phyloP scores from a whole-genome alignment of 2,888 invertebrate genomes.

The Eupithecia centaureata region DNA sequence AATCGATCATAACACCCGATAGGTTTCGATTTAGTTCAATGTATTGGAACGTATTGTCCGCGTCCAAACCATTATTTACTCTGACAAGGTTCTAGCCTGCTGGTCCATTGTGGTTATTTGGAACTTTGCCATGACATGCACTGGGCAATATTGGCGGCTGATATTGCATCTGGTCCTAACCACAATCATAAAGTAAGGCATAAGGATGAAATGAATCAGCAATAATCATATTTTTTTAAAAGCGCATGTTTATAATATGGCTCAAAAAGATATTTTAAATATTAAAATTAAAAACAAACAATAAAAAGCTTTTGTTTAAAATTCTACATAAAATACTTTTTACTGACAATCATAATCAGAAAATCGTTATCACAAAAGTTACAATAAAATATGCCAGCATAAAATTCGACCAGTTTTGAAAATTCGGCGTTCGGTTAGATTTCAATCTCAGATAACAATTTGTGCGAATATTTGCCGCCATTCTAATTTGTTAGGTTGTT shows the following conservation, averaged over 20 bases:
- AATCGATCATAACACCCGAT: constrained; percentile 34
- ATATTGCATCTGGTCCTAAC: constrained; percentile 48
- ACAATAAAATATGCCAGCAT: background rate
- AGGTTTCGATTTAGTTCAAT: constrained; percentile 56
- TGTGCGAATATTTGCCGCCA: constrained; percentile 1
- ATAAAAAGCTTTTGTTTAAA: background rate
- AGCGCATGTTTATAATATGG: too few relatives aligned
- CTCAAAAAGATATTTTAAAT: too few relatives aligned
- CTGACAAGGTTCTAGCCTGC: constrained; percentile 56
- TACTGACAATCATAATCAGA: background rate
- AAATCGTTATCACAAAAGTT: background rate
- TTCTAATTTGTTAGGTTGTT: constrained; percentile 5
- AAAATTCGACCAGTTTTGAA: constrained; percentile 1
- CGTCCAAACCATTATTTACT: constrained; percentile 65
- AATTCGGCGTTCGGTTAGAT: constrained; percentile 9
- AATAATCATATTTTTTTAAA: too few relatives aligned
- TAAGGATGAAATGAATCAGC: background rate
- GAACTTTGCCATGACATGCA: constrained; percentile 68
- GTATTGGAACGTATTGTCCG: constrained; percentile 67
- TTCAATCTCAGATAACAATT: constrained; percentile 21
- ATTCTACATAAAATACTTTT: background rate
- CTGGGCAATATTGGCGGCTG: constrained; percentile 50
- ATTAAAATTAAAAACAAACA: background rate
- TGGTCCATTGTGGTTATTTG: constrained; percentile 63
- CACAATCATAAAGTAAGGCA: constrained; percentile 19